Evolutionary conservation across 2,113 vertebrate species (phyloP).

Genomic region (Irena cyanogastra): DNA sequence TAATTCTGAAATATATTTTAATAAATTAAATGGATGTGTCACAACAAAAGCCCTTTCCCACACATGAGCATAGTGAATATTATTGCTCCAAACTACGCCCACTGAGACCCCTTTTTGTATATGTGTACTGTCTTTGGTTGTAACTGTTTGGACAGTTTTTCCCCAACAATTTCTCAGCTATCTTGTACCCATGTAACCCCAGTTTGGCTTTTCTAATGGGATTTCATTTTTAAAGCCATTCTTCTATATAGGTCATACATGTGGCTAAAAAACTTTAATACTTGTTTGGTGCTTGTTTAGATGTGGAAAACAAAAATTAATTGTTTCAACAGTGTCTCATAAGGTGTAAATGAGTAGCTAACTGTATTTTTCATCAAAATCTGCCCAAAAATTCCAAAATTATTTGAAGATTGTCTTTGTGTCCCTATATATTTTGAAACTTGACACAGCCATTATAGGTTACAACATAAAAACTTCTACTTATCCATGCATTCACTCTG

Average conservation of each 20-base stretch:
- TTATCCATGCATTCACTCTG: neutral
- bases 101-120: rapidly evolving
- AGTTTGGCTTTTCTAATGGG: neutral
- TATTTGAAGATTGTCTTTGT: neutral
- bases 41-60: neutral
- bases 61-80: neutral
- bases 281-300: neutral
- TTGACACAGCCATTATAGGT: neutral
- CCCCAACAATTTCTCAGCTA: neutral
- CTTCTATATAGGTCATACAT: neutral
- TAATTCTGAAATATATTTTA: neutral
- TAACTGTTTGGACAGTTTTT: neutral
- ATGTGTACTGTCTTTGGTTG: neutral
- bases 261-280: neutral
- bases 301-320: neutral
- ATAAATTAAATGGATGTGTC: neutral
- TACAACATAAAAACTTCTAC: neutral
- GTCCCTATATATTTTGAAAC: neutral
- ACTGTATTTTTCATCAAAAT: neutral
- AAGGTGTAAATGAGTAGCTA: neutral
- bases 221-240: neutral
- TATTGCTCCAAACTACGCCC: neutral
- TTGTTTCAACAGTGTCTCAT: neutral
- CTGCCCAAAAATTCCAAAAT: neutral
- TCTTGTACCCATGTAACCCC: rapidly evolving